Base-by-base conservation (phyloP, 2,888 invertebrate genomes). In the Cataglyphis cursor region DNA sequence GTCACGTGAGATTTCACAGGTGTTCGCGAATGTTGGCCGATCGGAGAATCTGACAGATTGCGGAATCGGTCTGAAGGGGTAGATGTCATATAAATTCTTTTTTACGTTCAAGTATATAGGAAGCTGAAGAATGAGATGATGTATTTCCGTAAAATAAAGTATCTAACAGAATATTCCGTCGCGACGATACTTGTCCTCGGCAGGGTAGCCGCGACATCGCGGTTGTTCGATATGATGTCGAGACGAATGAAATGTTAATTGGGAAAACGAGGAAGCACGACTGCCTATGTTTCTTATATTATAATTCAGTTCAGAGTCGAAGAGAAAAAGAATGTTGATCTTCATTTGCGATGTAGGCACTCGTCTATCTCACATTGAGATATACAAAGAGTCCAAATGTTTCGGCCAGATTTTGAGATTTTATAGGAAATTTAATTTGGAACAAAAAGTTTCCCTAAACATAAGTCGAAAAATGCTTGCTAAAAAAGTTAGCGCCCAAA, bases 1-100 rank as follows among this genome's bases (percentile, higher is more conserved):
- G 70, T 80, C 73, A 68, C 75, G 82, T 72, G 68, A 83, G 51
- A 72, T 66, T 44, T 73, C 66, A 68, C 83, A 73, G 51, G 82
- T 73, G 86, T 44, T 75, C 65, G 51, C 59, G 82, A 68, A 65
- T 59, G 59, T 28, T 15, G 24, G 21, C 0, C 31, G 31, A 31
- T 31, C 31, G 31, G 31, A 31, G 31, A 6, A 31, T 31, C 38
- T 21, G 78, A 61, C 48, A 59, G 82, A 82, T 82, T 18, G 59
- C 82, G 61, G 61, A 61, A 78, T 68, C 82, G 61, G 24, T 31
- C 61, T 28, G 38, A 44, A 41, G 76, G 5, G 38, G n/a, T 21
- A 54, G 15, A 41, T 59, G 31, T 48, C 35, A 18, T 18, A n/a
- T 61, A 41, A 59, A 68, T 18, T 68, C 48, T 21, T 18, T 31